Base-by-base conservation (phyloP, 2,797 vertebrate species). In the Coluber constrictor region DNA sequence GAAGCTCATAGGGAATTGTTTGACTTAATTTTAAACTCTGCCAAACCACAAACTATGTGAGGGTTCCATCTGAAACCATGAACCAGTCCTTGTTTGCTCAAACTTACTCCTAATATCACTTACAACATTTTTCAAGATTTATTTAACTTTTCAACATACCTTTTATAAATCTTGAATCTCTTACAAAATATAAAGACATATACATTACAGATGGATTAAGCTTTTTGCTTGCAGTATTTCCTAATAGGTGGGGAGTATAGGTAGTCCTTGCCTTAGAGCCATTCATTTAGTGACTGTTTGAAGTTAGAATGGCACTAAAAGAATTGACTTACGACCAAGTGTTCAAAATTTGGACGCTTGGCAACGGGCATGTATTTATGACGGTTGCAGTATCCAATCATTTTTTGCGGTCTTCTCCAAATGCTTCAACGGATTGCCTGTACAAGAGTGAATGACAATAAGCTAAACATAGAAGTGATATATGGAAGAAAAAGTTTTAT, bases 121-220 rank as follows among this genome's bases (percentile, higher is more conserved):
- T 63, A 96, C 95, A 96, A 92, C 0, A 32, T 92, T 87, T 93
- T 95, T 94, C 90, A 95, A 94, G 95, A 93, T 96, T 96, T 95
- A 86, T 93, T 91, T 93, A 93, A 91, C 59, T 70, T 93, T 93
- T 91, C 90, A 95, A 86, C 92, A 96, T 94, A 96, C 90, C 94
- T 91, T 92, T 91, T 95, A 92, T 94, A 93, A 86, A 92, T 91
- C 96, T 95, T 96, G 92, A 93, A 92, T 96, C 95, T 95, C 93
- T 96, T 95, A 93, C 93, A 94, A 96, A 96, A 96, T 95, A 95
- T 94, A 95, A 96, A 95, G 94, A 93, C 92, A 94, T 94, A 94
- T 94, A 92, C 95, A 89, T 94, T 94, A 90, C 23, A 92, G 93
- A 94, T 96, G 95, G 92, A 94, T 96, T 95, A 93, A 87, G 88